A percentile compares a stretch with the other conserved stretches of the same genome.
phyloP scores from a whole-genome alignment of 2,113 vertebrate genomes.

The Desmodus rotundus region DNA sequence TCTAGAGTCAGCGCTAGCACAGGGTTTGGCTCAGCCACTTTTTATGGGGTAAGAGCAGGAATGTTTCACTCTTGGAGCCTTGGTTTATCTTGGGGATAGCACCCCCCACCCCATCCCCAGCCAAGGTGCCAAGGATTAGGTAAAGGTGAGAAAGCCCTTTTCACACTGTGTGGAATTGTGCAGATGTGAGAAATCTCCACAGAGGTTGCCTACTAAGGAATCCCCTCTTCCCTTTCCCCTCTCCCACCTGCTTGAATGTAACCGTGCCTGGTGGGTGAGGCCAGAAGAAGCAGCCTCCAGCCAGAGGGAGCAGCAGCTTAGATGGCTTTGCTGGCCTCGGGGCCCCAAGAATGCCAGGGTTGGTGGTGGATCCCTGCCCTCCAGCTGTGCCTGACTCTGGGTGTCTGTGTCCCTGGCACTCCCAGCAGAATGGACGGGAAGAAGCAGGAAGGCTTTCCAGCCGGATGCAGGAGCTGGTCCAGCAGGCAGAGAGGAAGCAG shows the following conservation, averaged over 20 bases:
- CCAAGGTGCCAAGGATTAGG: neutral
- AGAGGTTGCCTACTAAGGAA: neutral
- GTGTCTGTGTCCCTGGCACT: neutral
- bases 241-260: neutral
- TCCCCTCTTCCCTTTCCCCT: neutral
- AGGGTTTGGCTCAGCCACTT: neutral
- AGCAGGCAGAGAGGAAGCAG: neutral
- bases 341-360: neutral
- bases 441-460: neutral
- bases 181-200: neutral
- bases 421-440: neutral
- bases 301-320: constrained; percentile 66
- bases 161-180: neutral
- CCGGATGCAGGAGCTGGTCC: neutral
- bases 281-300: constrained; percentile 66
- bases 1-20: neutral
- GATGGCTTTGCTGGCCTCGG: neutral
- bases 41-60: neutral
- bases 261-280: constrained; percentile 66
- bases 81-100: neutral
- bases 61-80: neutral
- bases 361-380: neutral
- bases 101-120: neutral
- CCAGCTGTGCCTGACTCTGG: neutral
- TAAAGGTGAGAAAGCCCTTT: neutral